Base-by-base conservation (phyloP, 2,113 vertebrate species). In the Acanthochromis polyacanthus region DNA sequence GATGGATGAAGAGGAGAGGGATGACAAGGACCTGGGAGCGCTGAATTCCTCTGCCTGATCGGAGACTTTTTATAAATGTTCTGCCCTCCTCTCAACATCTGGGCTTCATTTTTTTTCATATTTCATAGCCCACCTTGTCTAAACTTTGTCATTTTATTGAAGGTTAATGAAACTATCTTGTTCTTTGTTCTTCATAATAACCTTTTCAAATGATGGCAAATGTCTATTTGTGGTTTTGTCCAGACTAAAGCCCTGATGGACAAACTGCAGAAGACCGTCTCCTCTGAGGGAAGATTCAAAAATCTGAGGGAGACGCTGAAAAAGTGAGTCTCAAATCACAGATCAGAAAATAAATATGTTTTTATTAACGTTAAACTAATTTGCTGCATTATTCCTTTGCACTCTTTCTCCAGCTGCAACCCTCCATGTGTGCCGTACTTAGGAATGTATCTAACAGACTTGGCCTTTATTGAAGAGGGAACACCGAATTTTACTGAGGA, bases 221-320 rank as follows among this genome's bases (percentile, higher is more conserved):
- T 59, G 7, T 66, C 5, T 61, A 30, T 78, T 72, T 91, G 68
- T 74, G 46, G 79, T 94, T 80, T 92, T 87, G 60, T 67, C 10
- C 85, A 99, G 98, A 95, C 96, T 59, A 99, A 97, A 95, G 98
- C 97, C 59, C 94, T 99, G 71, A 98, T 99, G 97, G 98, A 99
- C 91, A 99, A 99, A 91, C 96, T 99, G 79, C 98, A 99, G 93
- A 99, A 99, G 93, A 99, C 95, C 0, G 96, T 99, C 75, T 99
- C 98, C 38, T 99, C 98, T 43, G 98, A 99, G 93, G 98, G 98
- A 91, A 94, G 98, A 90, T 99, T 99, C 94, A 99, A 99, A 95
- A 99, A 99, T 83, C 95, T 99, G 89, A 96, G 98, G 94, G 98
- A 99, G 95, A 98, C 97, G 1, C 95, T 99, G 78, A 99, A 99